Evolutionary conservation across 2,888 invertebrate genomes (phyloP), one percentile per base, ranked within the genome.

Genomic region (Tetranychus piercei): DNA sequence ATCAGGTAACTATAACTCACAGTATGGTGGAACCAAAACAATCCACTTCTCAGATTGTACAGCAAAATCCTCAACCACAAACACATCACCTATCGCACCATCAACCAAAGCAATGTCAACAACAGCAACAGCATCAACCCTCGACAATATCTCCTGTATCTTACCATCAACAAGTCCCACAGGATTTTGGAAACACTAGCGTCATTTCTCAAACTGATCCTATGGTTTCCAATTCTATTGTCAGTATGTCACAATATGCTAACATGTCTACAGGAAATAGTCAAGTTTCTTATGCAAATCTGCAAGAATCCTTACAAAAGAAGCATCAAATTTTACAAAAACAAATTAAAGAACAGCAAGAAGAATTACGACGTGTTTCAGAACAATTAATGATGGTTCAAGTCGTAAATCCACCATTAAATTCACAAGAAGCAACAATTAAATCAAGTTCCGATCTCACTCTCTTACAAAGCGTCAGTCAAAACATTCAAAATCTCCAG

Each of bases 291-390:
- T 69, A 20, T 23, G 34, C 20, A 34, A 69, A 20, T 76, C 81
- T 87, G 20, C 89, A 89, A 84, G 89, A 87, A 79, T 88, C 90
- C 83, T 82, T 88, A 77, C 89, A 91, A 80, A 86, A 89, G 65
- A 92, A 92, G 80, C 92, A 92, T 80, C 90, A 90, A 77, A 89
- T 92, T 81, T 83, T 93, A 76, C 91, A 92, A 81, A 88, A 90
- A 80, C 85, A 91, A 80, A 92, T 93, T 76, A 87, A 89, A 74
- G 69, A 89, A 78, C 92, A 92, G 80, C 92, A 92, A 81, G 91
- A 92, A 80, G 92, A 93, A 82, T 82, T 93, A 78, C 85, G 90
- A 70, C 86, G 88, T 78, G 90, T 93, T 0, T 91, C 91, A n/a
- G 91, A 92, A 81, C 92, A 92, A 80, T 84, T 93, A 9, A 71